Evolutionary conservation across 2,797 vertebrate genomes (phyloP).

Genomic region (Linurgus olivaceus): DNA sequence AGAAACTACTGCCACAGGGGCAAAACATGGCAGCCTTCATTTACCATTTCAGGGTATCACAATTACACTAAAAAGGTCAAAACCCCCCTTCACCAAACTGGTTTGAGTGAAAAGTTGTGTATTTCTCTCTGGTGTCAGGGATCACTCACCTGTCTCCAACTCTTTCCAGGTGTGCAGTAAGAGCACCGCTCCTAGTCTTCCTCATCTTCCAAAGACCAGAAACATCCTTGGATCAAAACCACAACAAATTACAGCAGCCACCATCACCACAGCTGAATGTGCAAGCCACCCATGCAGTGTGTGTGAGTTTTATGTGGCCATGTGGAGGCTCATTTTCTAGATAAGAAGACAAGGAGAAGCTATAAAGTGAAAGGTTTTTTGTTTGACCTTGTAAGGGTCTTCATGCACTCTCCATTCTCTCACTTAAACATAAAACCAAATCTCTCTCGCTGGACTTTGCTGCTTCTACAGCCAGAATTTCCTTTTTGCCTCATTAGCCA

Average conservation of each 20-base stretch:
- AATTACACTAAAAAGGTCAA: not conserved
- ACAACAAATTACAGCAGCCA: not conserved
- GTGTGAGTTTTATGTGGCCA: not conserved
- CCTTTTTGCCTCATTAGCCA: constrained; percentile 40
- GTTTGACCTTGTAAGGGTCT: not conserved
- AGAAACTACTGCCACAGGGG: not conserved
- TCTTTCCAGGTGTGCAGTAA: not conserved
- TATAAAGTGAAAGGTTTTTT: not conserved
- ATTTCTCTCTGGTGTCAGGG: not conserved
- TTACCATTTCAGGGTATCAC: not conserved
- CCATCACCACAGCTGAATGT: not conserved
- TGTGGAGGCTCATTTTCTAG: not conserved
- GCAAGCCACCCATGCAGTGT: not conserved
- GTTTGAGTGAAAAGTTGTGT: not conserved
- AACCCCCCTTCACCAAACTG: not conserved
- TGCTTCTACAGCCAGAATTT: not conserved
- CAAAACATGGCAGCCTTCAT: not conserved
- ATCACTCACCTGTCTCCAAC: not conserved
- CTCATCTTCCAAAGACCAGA: not conserved
- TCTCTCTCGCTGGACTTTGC: not conserved
- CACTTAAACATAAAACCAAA: not conserved
- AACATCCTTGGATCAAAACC: not conserved
- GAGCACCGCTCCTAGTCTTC: not conserved
- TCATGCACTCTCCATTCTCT: not conserved
- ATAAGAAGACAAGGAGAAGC: not conserved